These are phyloP conservation scores for Xestia c-nigrum DNA, from an alignment of 2,888 invertebrate species.

Conservation along the genomic window DNA sequence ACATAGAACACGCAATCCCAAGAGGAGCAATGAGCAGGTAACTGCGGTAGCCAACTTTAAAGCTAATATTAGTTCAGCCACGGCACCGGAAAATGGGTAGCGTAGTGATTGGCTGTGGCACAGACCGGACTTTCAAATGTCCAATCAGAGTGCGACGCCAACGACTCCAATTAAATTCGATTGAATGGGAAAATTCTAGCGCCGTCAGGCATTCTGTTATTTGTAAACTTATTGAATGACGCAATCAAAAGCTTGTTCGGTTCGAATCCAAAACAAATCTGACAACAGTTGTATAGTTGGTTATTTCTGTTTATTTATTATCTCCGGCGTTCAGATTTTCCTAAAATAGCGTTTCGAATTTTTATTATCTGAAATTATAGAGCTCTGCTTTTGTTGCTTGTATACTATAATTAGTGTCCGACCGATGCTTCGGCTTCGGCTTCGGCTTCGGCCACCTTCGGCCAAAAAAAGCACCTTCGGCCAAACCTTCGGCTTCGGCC, in stretches of 20 bases:
- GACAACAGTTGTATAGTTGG: slow-evolving; percentile 26
- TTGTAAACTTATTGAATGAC: slow-evolving; percentile 59
- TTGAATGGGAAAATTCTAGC: slow-evolving; percentile 62
- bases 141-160: slow-evolving; percentile 58
- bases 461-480: too few relatives aligned
- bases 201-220: slow-evolving; percentile 59
- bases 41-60: slow-evolving; percentile 62
- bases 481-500: too few relatives aligned
- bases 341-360: slow-evolving; percentile 6
- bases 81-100: slow-evolving; percentile 57
- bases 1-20: slow-evolving; percentile 62
- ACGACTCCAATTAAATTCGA: slow-evolving; percentile 65
- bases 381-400: neutral
- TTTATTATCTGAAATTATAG: neutral
- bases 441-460: too few relatives aligned
- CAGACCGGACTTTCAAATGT: slow-evolving; percentile 55
- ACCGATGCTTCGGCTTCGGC: too few relatives aligned
- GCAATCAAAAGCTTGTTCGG: slow-evolving; percentile 56
- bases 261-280: slow-evolving; percentile 50
- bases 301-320: slow-evolving; percentile 39
- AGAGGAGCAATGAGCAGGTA: slow-evolving; percentile 62
- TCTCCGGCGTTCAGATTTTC: slow-evolving; percentile 3
- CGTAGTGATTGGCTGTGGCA: slow-evolving; percentile 61
- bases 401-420: too few relatives aligned
- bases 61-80: slow-evolving; percentile 64